Base-by-base conservation (phyloP, 2,888 invertebrate genomes). In the Autographa gamma region DNA sequence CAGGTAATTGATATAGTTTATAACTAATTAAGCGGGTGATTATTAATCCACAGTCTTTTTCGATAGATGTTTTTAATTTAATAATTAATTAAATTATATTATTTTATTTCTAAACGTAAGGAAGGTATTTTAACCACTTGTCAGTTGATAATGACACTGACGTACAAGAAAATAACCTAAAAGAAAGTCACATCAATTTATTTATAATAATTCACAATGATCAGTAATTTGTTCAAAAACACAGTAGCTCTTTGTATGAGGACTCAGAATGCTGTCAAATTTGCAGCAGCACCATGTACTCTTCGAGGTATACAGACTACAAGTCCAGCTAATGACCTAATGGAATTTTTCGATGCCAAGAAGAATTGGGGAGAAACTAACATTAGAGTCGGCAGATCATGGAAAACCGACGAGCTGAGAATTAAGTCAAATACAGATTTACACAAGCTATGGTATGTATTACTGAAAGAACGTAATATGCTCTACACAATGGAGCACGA, bases 381-480 rank as follows among this genome's bases (percentile, higher is more conserved):
- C 88, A 96, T 99, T 9, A 97, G 97, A 94, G 97, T 97, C 65
- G 99, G 99, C 4, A 96, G 99, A 83, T 96, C 98, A 6, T 99
- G 99, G 99, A 97, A 95, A 74, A 91, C 96, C 69, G 99, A 99
- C 78, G 99, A 99, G 92, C 94, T 99, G 25, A 96, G 99, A 86
- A 97, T 99, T 62, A 99, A 99, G 93, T 98, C 98, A 61, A 99
- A 99, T 90, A 96, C 97, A 63, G 99, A 99, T 93, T 96, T 99
- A 70, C 99, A 99, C 91, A 99, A 99, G 95, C 94, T 99, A 72
- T 99, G 99, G 99, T 99, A 96, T 87, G 88, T 97, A 18, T 94
- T 99, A 69, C 93, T 99, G 66, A 99, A 99, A 94, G 99, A 99
- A 93, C 96, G 97, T 67, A 99, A 99, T 91, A 99, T 99, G 99